Evolutionary conservation across 2,113 vertebrate genomes (phyloP).

Genomic region (Peromyscus californicus): DNA sequence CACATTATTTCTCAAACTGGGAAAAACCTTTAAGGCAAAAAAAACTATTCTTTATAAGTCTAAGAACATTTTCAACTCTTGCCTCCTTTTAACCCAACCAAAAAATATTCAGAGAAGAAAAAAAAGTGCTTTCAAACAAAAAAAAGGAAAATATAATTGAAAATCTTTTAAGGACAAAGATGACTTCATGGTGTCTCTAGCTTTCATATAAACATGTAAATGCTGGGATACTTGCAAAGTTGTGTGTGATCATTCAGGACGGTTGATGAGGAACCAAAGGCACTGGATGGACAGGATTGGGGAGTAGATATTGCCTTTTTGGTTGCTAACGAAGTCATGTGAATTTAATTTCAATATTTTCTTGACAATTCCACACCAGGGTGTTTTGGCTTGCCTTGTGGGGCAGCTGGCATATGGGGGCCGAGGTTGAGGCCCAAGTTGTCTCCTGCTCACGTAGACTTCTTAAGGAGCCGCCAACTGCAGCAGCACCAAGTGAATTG

Average conservation of each 20-base stretch:
- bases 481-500: neutral
- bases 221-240: neutral
- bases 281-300: neutral
- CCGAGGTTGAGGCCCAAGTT: neutral
- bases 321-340: constrained; percentile 30
- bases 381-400: neutral
- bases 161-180: neutral
- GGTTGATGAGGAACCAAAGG: neutral
- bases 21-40: constrained; percentile 61
- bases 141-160: constrained; percentile 22
- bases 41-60: constrained; percentile 68
- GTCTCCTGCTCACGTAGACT: neutral
- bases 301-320: neutral
- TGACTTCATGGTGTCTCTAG: neutral
- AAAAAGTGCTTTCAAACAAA: constrained; percentile 29
- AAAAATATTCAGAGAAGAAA: constrained; percentile 54
- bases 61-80: constrained; percentile 69
- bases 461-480: neutral
- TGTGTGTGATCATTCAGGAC: neutral
- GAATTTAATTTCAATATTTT: constrained; percentile 26
- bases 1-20: constrained; percentile 75
- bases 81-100: constrained; percentile 30
- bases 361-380: constrained; percentile 24
- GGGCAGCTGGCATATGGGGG: neutral
- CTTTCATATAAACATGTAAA: neutral